phyloP scores from a whole-genome alignment of 2,888 invertebrate genomes.

The Achlya flavicornis region DNA sequence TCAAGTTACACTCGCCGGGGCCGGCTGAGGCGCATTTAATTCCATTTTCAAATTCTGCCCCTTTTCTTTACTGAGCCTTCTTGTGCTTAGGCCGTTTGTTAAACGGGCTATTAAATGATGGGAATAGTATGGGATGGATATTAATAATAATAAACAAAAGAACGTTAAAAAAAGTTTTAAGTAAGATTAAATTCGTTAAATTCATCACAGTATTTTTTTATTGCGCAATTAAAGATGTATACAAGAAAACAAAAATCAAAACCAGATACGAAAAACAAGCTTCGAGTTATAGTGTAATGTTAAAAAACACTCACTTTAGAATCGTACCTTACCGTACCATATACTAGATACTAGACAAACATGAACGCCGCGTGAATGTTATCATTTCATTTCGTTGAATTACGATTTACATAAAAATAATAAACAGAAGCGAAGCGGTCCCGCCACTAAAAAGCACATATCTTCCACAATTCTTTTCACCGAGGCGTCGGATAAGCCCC shows the following conservation, averaged over 20 bases:
- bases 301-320: constrained; percentile 11
- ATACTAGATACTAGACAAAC: constrained; percentile 29
- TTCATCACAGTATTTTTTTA: too few species aligned
- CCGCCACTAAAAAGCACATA: constrained; percentile 50
- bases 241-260: neutral
- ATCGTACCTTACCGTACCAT: constrained; percentile 25
- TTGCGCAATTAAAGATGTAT: too few species aligned
- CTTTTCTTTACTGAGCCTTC: constrained; percentile 34
- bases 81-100: constrained; percentile 16
- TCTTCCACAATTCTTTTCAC: constrained; percentile 42
- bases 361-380: constrained; percentile 46
- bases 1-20: constrained; percentile 21
- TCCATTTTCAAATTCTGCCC: constrained; percentile 48
- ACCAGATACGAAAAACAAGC: neutral
- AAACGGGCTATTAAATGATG: constrained; percentile 39
- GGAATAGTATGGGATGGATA: constrained; percentile 18
- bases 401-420: constrained; percentile 71
- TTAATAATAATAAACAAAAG: too few species aligned
- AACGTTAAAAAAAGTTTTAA: too few species aligned
- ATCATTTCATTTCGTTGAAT: constrained; percentile 61
- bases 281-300: neutral
- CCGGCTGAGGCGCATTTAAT: constrained; percentile 46
- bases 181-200: too few species aligned
- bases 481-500: constrained; percentile 27
- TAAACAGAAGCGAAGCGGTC: constrained; percentile 30